Conservation (phyloP, 2,113 vertebrate species). For the Glaucomys volans region DNA sequence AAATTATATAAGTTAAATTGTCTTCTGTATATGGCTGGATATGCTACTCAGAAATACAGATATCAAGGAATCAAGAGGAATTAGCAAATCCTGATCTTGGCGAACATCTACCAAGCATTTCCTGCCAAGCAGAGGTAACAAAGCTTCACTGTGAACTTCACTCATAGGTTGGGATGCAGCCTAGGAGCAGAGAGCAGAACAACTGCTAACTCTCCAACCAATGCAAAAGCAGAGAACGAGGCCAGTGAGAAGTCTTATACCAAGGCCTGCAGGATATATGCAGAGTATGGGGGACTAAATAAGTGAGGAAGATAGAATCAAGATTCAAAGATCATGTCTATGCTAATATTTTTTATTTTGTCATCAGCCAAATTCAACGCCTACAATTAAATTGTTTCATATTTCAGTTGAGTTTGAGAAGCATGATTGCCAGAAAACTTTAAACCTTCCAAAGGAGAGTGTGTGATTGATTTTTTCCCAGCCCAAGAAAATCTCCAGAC, state of each 20-base stretch:
- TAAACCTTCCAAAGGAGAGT: background rate
- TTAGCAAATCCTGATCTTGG: background rate
- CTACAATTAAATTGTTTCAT: background rate
- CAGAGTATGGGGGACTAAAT: background rate
- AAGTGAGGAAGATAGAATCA: background rate
- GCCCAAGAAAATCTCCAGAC: background rate
- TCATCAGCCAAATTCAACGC: background rate
- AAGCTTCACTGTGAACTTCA: background rate
- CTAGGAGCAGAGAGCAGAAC: background rate
- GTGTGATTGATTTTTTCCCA: background rate
- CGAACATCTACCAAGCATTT: background rate
- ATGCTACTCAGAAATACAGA: background rate
- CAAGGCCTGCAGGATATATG: background rate
- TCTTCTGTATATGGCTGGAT: background rate
- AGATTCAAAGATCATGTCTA: background rate
- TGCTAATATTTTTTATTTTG: background rate
- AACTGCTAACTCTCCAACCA: background rate
- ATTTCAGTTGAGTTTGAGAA: background rate
- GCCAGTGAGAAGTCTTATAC: background rate
- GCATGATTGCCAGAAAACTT: background rate
- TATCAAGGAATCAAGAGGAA: background rate
- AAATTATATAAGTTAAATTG: background rate
- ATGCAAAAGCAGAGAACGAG: background rate
- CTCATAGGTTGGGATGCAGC: background rate
- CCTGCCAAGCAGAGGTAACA: background rate